These are phyloP conservation scores for Passerina amoena DNA, from an alignment of 2,113 vertebrate species.

Conservation along the genomic window DNA sequence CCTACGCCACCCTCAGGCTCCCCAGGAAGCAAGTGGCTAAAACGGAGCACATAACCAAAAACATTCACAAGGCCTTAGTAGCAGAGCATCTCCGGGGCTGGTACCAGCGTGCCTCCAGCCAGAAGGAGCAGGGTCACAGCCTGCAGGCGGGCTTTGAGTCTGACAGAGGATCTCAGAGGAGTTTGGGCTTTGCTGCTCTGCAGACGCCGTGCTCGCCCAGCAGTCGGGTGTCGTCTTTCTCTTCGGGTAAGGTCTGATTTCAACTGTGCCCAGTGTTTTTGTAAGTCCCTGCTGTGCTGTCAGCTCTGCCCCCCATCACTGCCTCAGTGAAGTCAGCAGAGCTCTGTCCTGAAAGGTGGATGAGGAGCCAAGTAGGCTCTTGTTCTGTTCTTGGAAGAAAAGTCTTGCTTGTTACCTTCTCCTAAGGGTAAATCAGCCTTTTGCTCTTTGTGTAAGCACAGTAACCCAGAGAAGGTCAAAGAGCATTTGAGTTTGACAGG, in stretches of 20 bases:
- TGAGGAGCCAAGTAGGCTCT: background rate
- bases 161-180: conserved; percentile 85
- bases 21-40: conserved; percentile 79
- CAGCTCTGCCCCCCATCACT: fast-evolving
- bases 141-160: conserved; percentile 81
- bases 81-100: conserved; percentile 92
- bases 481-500: background rate
- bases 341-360: background rate
- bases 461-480: background rate
- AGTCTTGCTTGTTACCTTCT: background rate
- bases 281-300: background rate
- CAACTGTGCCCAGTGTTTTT: background rate
- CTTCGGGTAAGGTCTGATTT: conserved; percentile 73
- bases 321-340: background rate
- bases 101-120: conserved; percentile 90
- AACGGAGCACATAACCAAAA: conserved; percentile 83
- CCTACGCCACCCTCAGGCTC: conserved; percentile 89
- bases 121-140: conserved; percentile 77
- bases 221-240: conserved; percentile 80
- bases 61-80: conserved; percentile 90
- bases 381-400: background rate
- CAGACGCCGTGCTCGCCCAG: conserved; percentile 80
- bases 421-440: background rate
- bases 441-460: background rate
- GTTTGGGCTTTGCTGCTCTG: conserved; percentile 82